phyloP scores from a whole-genome alignment of 2,888 invertebrate genomes.

The Latrodectus hesperus region DNA sequence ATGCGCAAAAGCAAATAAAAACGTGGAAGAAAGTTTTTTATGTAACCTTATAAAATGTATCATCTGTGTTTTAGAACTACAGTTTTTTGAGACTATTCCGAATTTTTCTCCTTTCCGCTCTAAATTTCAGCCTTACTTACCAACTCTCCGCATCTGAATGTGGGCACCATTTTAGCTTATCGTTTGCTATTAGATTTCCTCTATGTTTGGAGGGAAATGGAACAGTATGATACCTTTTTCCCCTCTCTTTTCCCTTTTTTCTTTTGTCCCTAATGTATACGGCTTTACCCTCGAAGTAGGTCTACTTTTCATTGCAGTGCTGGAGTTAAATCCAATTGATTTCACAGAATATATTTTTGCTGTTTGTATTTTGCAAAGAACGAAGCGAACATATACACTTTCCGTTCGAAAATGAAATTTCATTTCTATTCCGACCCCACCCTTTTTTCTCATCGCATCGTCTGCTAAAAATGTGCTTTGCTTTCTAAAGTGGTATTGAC shows the following conservation, averaged over 20 bases:
- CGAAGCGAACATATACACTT: conserved; percentile 25
- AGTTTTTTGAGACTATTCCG: conserved; percentile 8
- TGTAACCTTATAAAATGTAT: conserved; percentile 43
- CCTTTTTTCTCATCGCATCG: conserved; percentile 7
- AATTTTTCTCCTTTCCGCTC: conserved; percentile 14
- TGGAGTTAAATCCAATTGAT: conserved; percentile 65
- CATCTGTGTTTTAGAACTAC: conserved; percentile 41
- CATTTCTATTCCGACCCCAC: conserved; percentile 15
- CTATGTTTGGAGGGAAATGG: conserved; percentile 29
- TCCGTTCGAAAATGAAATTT: conserved; percentile 56
- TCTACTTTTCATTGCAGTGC: neutral
- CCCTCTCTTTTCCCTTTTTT: neutral
- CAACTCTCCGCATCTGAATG: conserved; percentile 11
- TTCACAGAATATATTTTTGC: conserved; percentile 64
- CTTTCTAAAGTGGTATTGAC: conserved; percentile 55
- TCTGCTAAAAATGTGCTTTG: conserved; percentile 59
- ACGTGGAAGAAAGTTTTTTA: conserved; percentile 20
- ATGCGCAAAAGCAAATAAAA: conserved; percentile 25
- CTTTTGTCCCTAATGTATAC: conserved; percentile 23
- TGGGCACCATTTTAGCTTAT: conserved; percentile 51
- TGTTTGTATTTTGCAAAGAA: conserved; percentile 49
- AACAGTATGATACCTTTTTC: conserved; percentile 6
- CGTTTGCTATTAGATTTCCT: conserved; percentile 54
- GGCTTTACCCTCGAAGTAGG: conserved; percentile 7
- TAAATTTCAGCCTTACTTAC: conserved; percentile 43